phyloP scores from a whole-genome alignment of 2,113 vertebrate species.

The Rissa tridactyla region DNA sequence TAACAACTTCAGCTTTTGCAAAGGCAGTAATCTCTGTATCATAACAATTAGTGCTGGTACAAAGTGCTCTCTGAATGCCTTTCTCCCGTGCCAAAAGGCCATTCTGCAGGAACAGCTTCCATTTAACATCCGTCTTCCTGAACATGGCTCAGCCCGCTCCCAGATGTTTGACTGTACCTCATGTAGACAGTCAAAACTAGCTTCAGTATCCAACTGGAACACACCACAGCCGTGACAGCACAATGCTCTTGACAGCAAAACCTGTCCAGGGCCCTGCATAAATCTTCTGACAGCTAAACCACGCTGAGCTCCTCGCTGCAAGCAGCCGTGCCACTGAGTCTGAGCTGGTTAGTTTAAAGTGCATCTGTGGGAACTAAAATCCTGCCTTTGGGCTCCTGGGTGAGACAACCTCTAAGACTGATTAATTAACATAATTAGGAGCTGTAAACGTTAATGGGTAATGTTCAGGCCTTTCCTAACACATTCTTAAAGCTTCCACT shows the following conservation, averaged over 20 bases:
- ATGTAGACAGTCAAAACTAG: background rate
- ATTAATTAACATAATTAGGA: conserved; percentile 63
- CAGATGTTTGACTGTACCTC: background rate
- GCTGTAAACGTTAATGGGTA: conserved; percentile 53
- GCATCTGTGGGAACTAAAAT: conserved; percentile 17
- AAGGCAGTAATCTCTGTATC: background rate
- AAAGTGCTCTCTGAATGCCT: background rate
- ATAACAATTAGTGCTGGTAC: background rate
- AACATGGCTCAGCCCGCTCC: background rate
- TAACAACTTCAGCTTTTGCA: background rate
- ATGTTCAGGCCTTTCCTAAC: conserved; percentile 10
- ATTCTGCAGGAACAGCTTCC: background rate
- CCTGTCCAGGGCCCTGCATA: background rate
- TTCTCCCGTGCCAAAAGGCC: background rate
- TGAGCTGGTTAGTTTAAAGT: background rate
- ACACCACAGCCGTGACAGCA: background rate
- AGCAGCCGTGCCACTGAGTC: background rate
- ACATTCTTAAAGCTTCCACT: background rate
- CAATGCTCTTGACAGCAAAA: background rate
- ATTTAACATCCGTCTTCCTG: background rate
- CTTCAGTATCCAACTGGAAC: background rate
- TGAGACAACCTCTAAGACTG: conserved; percentile 19
- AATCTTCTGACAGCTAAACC: background rate
- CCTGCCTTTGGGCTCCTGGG: conserved; percentile 12
- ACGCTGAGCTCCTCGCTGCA: background rate